phyloP scores from a whole-genome alignment of 2,888 invertebrate genomes.

The Eudasyphora cyanicolor region DNA sequence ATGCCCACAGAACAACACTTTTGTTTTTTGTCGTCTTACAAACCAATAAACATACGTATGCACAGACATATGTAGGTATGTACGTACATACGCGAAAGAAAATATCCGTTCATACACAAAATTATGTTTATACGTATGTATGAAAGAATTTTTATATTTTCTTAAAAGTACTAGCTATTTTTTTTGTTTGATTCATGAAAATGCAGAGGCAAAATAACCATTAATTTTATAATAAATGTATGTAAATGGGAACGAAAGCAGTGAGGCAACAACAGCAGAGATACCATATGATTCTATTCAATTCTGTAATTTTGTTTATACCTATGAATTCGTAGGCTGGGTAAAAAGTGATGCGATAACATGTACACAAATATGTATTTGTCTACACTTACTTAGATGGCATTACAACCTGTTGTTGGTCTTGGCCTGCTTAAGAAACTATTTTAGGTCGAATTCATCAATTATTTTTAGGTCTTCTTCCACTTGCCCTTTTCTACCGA shows the following conservation, averaged over 20 bases:
- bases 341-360: not conserved
- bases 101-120: not conserved
- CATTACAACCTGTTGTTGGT: too few species aligned
- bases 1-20: slow-evolving; percentile 27
- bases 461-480: too few species aligned
- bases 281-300: not conserved
- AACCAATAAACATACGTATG: not conserved
- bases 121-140: not conserved
- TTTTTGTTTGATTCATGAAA: slow-evolving; percentile 26
- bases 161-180: not conserved
- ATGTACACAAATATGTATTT: too few species aligned
- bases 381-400: too few species aligned
- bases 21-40: not conserved
- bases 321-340: not conserved
- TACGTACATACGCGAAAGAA: not conserved
- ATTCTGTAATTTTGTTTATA: not conserved
- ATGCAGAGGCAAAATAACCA: slow-evolving; percentile 8
- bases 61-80: not conserved
- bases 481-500: too few species aligned
- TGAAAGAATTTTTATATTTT: not conserved
- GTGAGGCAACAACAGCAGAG: not conserved
- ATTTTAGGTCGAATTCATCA: too few species aligned
- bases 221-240: slow-evolving; percentile 2
- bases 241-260: not conserved
- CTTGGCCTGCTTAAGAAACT: too few species aligned